Percentiles rank a stretch among this genome's conserved stretches.
These are phyloP conservation scores for Hemibagrus guttatus DNA, from an alignment of 2,797 vertebrate species.

Conservation along the genomic window DNA sequence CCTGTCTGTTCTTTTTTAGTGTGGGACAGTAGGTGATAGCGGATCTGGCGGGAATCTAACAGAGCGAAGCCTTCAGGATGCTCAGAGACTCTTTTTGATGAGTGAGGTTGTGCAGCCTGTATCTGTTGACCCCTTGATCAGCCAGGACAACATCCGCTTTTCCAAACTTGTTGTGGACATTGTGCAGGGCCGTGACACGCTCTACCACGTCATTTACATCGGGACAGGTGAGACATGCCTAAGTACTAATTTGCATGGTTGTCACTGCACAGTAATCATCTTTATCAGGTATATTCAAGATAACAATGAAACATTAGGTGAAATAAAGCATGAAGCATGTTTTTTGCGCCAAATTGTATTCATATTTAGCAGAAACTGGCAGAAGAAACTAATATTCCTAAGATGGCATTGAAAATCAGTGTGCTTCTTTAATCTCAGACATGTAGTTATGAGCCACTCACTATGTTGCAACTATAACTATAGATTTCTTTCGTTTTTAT, in stretches of 20 bases:
- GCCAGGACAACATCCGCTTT: conserved; percentile 89
- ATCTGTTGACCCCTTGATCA: conserved; percentile 82
- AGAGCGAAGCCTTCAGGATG: conserved; percentile 91
- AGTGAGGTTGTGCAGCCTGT: conserved; percentile 90
- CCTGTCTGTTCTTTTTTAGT: conserved; percentile 66
- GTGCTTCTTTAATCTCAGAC: neutral
- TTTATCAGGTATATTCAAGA: neutral
- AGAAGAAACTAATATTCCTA: neutral
- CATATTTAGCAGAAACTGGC: neutral
- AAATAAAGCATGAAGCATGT: neutral
- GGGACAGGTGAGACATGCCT: conserved; percentile 81
- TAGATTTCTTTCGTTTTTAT: conserved; percentile 3
- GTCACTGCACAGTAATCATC: neutral
- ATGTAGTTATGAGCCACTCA: neutral
- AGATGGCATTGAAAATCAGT: neutral
- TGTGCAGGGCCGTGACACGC: conserved; percentile 87
- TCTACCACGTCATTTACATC: conserved; percentile 92
- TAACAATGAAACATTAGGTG: neutral
- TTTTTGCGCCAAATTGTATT: neutral
- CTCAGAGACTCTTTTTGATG: conserved; percentile 93
- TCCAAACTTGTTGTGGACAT: conserved; percentile 91
- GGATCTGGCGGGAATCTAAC: conserved; percentile 87
- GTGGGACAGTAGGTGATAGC: conserved; percentile 88
- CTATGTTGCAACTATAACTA: too few species aligned
- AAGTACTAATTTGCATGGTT: neutral